Conservation (phyloP, 2,888 invertebrate species). For the Synergus laeviventris region DNA sequence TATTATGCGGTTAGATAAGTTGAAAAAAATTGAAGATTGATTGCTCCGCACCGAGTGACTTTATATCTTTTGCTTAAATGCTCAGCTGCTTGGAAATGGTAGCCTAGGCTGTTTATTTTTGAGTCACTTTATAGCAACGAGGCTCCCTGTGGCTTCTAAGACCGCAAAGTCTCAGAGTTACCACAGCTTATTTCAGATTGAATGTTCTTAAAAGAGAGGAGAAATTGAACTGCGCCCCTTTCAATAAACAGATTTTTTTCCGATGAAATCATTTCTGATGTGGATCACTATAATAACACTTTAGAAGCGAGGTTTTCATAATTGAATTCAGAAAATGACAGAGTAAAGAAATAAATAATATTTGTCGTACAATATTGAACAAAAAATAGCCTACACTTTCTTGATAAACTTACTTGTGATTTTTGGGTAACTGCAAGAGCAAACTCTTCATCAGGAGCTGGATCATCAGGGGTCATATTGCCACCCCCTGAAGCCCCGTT, state of each 20-base stretch:
- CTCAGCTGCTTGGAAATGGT: conserved; percentile 4
- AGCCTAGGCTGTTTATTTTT: conserved; percentile 35
- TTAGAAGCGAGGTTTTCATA: background rate
- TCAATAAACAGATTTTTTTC: conserved; percentile 17
- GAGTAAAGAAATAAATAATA: background rate
- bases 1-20: background rate
- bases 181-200: conserved; percentile 19
- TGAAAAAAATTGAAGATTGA: background rate
- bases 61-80: conserved; percentile 7
- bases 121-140: conserved; percentile 23
- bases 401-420: conserved; percentile 63
- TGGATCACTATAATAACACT: background rate
- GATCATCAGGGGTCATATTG: conserved; percentile 69
- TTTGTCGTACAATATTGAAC: too few species aligned
- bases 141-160: conserved; percentile 16
- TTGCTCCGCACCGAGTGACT: background rate
- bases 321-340: background rate
- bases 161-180: conserved; percentile 21
- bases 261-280: conserved; percentile 5
- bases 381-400: too few species aligned
- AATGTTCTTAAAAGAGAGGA: background rate
- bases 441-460: conserved; percentile 67
- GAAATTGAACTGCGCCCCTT: conserved; percentile 28
- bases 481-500: conserved; percentile 53
- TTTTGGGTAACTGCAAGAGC: conserved; percentile 63